A percentile compares a stretch with the other conserved stretches of the same genome.
These are phyloP conservation scores for Temnothorax rugatulus DNA, from an alignment of 2,888 invertebrate species.

Conservation along the genomic window DNA sequence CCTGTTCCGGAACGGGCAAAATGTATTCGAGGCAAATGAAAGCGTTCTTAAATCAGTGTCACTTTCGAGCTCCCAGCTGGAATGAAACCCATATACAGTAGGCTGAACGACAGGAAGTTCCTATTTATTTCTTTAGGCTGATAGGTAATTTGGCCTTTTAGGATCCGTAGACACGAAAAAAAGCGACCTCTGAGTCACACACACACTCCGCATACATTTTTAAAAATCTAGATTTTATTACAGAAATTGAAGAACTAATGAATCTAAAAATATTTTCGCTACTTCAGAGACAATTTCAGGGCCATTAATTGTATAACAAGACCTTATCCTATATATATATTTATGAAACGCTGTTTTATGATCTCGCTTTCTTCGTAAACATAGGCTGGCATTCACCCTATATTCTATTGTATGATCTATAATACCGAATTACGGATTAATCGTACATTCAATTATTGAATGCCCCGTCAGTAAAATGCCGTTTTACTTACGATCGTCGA, in stretches of 20 bases:
- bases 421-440: neutral
- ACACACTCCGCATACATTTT: neutral
- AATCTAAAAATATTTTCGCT: neutral
- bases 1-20: neutral
- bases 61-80: neutral
- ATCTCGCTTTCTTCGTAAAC: neutral
- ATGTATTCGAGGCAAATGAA: conserved; percentile 22
- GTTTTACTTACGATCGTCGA: neutral
- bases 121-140: neutral
- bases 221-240: neutral
- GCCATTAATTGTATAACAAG: neutral
- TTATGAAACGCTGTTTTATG: neutral
- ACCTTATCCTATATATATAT: neutral
- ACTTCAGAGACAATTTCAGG: neutral
- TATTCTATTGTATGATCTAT: neutral
- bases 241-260: neutral
- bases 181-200: neutral
- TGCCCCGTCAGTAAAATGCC: neutral
- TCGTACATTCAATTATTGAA: conserved; percentile 1
- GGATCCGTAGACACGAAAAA: neutral
- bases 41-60: conserved; percentile 32
- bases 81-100: neutral
- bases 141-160: neutral
- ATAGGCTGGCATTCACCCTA: neutral
- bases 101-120: neutral